Evolutionary conservation across 2,888 invertebrate genomes (phyloP).

Genomic region (Priocnemis perturbator): DNA sequence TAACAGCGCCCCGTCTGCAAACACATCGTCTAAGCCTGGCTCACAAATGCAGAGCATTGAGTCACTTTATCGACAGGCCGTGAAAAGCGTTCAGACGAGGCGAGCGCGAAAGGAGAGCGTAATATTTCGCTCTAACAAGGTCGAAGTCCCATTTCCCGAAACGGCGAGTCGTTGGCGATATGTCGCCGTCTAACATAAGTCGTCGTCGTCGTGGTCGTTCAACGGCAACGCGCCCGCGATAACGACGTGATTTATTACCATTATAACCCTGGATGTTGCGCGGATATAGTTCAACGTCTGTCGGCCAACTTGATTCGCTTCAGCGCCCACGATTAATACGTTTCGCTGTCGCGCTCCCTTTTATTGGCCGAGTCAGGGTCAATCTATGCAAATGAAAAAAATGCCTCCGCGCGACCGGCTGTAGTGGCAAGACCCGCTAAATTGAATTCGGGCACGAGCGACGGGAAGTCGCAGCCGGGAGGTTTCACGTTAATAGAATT

Average conservation of each 20-base stretch:
- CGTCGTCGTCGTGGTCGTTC: not conserved
- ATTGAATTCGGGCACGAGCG: not conserved
- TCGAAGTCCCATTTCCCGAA: no score
- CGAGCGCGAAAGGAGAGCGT: no score
- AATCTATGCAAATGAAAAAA: constrained; percentile 11
- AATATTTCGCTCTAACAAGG: no score
- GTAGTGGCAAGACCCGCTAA: not conserved
- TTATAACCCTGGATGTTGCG: constrained; percentile 31
- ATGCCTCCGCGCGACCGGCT: not conserved
- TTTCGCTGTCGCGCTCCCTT: constrained; percentile 4
- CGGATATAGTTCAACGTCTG: constrained; percentile 30
- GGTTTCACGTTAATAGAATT: no score
- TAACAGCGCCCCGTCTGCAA: no score
- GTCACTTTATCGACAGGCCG: no score
- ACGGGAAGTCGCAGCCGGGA: no score
- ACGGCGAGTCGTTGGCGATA: no score
- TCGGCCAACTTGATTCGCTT: constrained; percentile 18
- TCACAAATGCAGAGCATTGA: no score
- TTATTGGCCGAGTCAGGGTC: constrained; percentile 6
- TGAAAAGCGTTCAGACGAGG: no score
- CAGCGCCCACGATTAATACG: constrained; percentile 38
- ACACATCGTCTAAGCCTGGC: no score
- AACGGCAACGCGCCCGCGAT: constrained; percentile 30
- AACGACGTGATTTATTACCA: constrained; percentile 36
- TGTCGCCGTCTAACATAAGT: not conserved